Evolutionary conservation across 2,888 invertebrate species (phyloP).

Genomic region (Tanypteryx hageni): DNA sequence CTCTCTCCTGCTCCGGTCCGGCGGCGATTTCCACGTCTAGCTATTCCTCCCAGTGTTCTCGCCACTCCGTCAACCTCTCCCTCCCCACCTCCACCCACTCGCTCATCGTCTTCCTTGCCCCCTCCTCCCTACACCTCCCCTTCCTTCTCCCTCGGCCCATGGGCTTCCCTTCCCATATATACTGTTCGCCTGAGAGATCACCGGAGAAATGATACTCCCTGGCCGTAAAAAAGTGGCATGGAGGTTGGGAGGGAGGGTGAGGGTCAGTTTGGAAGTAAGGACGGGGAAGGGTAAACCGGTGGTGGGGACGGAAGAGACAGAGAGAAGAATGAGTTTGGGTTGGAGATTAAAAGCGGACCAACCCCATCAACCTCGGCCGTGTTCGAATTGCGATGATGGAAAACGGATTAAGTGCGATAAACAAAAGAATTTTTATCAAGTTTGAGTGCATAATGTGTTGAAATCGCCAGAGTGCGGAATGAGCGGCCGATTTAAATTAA

Average conservation of each 20-base stretch:
- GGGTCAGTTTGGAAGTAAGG: constrained; percentile 46
- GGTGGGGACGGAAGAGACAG: not conserved
- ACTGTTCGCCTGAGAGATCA: constrained; percentile 60
- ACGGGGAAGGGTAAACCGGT: not conserved
- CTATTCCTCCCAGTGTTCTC: not conserved
- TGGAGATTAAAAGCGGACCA: constrained; percentile 50
- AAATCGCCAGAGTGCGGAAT: not conserved
- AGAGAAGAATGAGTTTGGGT: constrained; percentile 55
- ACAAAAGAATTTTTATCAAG: not conserved
- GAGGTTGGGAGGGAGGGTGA: not conserved
- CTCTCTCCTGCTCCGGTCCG: not conserved
- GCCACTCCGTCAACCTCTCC: not conserved
- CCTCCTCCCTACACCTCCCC: not conserved
- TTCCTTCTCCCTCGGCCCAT: not conserved
- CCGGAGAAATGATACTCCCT: constrained; percentile 56
- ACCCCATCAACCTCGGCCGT: not conserved
- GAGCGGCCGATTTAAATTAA: too few species aligned
- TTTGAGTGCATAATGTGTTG: not conserved
- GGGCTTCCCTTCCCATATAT: constrained; percentile 13
- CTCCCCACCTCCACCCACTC: not conserved
- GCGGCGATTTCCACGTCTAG: not conserved
- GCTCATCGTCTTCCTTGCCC: not conserved
- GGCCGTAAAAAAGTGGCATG: constrained; percentile 49
- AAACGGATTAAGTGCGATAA: not conserved
- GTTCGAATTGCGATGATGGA: not conserved